Base-by-base conservation (phyloP, 2,797 vertebrate species). In the Typhlichthys eigenmanni region DNA sequence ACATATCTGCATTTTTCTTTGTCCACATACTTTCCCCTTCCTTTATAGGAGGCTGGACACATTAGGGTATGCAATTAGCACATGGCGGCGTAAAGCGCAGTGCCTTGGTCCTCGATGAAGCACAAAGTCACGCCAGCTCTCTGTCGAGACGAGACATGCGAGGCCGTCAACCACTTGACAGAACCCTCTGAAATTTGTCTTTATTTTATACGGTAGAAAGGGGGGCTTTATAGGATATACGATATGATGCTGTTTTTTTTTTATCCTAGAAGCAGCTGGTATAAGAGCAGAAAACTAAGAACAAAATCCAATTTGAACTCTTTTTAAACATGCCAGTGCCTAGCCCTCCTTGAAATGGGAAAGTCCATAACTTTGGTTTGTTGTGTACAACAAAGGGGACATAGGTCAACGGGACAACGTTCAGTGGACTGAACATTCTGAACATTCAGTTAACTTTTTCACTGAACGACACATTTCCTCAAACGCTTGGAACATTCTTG, bases 41-140 rank as follows among this genome's bases (percentile, higher is more conserved):
- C 14, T 17, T 46, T 70, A 55, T 57, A 1, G n/a, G 45, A 78
- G 16, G 11, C 34, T 11, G 51, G 50, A 60, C 10, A 12, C 58
- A 64, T 48, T 58, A 72, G 79, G 69, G 49, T 59, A 52, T 58
- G 79, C 69, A 63, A 84, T 82, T 77, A 85, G 78, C 55, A 64
- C 58, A 81, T 72, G 55, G 46, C 47, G 68, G 67, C 64, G 53
- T 65, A 78, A 74, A 70, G 57, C 60, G 66, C 66, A 78, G 71
- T 32, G 52, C 65, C 84, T 81, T 78, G 60, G 71, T 78, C 62
- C 50, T 66, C 59, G 65, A 57, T 24, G 69, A 81, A 65, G 53
- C 51, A 47, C 66, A 58, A 50, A 74, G 61, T 75, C 72, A 60
- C 49, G 47, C 60, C 69, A 77, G 79, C 66, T 72, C 59, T 13